These are phyloP conservation scores for Gasterosteus aculeatus DNA, from an alignment of 2,113 vertebrate genomes.

Conservation along the genomic window DNA sequence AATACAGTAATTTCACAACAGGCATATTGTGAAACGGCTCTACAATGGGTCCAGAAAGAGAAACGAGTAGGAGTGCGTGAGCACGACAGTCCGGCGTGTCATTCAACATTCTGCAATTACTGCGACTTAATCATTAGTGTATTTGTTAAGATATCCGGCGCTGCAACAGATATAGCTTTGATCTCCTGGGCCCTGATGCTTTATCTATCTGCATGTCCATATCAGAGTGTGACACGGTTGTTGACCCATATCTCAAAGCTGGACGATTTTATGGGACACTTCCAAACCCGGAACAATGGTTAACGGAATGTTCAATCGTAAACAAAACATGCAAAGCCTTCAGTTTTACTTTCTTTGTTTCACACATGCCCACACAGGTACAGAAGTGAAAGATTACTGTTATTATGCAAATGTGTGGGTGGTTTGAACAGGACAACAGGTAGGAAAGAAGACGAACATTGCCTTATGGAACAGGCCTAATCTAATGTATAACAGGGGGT, in stretches of 20 bases:
- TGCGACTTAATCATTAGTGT: slow-evolving; percentile 38
- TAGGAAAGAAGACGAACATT: slow-evolving; percentile 22
- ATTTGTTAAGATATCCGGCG: slow-evolving; percentile 41
- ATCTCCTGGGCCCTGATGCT: slow-evolving; percentile 30
- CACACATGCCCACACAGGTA: slow-evolving; percentile 22
- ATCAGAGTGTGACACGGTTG: slow-evolving; percentile 18
- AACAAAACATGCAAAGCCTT: slow-evolving; percentile 16
- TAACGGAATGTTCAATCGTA: slow-evolving; percentile 11
- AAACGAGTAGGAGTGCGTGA: slow-evolving; percentile 7
- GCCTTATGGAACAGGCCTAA: not conserved
- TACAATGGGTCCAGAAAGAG: slow-evolving; percentile 2
- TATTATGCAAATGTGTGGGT: slow-evolving; percentile 48
- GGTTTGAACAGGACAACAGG: slow-evolving; percentile 28
- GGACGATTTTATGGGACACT: slow-evolving; percentile 34
- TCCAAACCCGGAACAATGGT: slow-evolving; percentile 37
- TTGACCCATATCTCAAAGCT: slow-evolving; percentile 19
- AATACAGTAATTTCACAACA: slow-evolving; percentile 10
- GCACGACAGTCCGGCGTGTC: not conserved
- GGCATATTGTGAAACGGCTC: not conserved
- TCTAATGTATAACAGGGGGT: not conserved
- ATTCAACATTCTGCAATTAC: slow-evolving; percentile 15
- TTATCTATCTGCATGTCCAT: slow-evolving; percentile 14
- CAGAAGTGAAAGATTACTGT: slow-evolving; percentile 40
- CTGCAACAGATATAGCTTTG: slow-evolving; percentile 43
- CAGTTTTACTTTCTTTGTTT: not conserved